Base-by-base conservation (phyloP, 2,113 vertebrate species). In the Chaetura pelagica region DNA sequence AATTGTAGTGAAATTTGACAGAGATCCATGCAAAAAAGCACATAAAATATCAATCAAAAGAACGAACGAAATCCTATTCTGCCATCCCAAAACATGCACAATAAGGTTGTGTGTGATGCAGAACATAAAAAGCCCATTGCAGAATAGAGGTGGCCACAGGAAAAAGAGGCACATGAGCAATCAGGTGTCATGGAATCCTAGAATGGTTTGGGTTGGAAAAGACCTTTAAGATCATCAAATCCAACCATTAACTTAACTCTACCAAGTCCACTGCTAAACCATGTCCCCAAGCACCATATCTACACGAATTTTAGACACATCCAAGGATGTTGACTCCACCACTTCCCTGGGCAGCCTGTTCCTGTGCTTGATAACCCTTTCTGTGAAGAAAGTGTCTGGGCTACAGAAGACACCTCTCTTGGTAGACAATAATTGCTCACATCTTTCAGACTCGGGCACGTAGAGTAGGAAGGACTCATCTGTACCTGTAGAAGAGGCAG, bases 401-500 rank as follows among this genome's bases (percentile, higher is more conserved):
- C 20, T 48, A 19, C 44, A 46, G 48, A 51, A 26, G 49, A 24
- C 40, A 10, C 26, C 27, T 42, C 44, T 34, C 38, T 38, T 38
- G 38, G 38, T 7, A n/a, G 27, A 3, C 10, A 59, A 18, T 6
- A 55, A 67, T 2, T 44, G 24, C 46, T 75, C 49, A 27, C 12
- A 7, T 48, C 26, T 55, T 55, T 68, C 35, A 21, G 59, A 35
- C 11, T 19, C 10, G 2, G 18, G 8, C 38, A 23, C 0, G 0
- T 11, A 11, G 8, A 49, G 26, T 12, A 63, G 61, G 49, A 66
- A 92, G 75, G 61, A 42, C 17, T 44, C 8, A 4, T 38, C 32
- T 52, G 66, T 97, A 99, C 99, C 99, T 99, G 97, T 99, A 98
- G 97, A 98, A 99, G 90, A 99, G 98, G 94, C 99, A 99, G 10